Evolutionary conservation across 2,113 vertebrate species (phyloP).

Genomic region (Sander lucioperca): DNA sequence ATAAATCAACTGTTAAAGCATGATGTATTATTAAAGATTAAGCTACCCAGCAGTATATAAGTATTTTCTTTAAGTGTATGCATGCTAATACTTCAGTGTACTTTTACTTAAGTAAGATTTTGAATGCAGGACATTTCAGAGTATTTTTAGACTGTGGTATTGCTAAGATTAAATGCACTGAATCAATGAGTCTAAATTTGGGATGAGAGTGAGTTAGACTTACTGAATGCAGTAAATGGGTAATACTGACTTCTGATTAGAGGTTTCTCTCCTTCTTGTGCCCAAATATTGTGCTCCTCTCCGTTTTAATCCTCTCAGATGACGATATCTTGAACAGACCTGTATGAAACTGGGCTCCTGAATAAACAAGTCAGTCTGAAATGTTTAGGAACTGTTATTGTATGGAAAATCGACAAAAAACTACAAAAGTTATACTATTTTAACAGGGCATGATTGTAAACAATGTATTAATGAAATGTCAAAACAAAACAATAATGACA

Average conservation of each 20-base stretch:
- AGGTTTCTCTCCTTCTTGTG: neutral
- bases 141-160: neutral
- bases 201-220: too few species aligned
- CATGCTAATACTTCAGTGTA: neutral
- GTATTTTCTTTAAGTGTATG: neutral
- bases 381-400: neutral
- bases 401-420: neutral
- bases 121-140: neutral
- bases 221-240: neutral
- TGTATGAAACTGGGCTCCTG: neutral
- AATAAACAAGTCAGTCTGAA: neutral
- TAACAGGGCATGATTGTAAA: conserved; percentile 5
- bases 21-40: neutral
- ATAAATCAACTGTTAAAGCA: neutral
- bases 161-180: too few species aligned
- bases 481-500: neutral
- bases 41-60: too few species aligned
- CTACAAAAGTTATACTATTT: neutral
- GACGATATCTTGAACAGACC: neutral
- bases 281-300: neutral
- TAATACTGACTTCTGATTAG: neutral
- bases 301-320: neutral
- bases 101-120: neutral
- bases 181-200: too few species aligned
- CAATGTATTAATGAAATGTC: neutral